These are phyloP conservation scores for Chroicocephalus ridibundus DNA, from an alignment of 2,113 vertebrate species.

Conservation along the genomic window DNA sequence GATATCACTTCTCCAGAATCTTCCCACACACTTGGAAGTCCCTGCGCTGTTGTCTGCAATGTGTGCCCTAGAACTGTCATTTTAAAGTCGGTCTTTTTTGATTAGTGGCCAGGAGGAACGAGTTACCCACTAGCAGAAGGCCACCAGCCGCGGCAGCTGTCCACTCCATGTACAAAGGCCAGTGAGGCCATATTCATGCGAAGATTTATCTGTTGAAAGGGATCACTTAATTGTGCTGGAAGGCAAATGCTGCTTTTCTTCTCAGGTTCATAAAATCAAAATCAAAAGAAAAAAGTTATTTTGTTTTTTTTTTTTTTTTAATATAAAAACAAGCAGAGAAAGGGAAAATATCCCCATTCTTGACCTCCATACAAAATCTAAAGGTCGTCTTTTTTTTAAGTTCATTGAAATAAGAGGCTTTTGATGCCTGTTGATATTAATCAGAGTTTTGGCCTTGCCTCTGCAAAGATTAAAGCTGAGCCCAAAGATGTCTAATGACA, in stretches of 20 bases:
- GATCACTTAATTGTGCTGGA: not conserved
- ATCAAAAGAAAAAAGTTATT: not conserved
- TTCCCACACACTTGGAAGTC: not conserved
- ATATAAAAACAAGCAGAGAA: not conserved
- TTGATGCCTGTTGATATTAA: not conserved
- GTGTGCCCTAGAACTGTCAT: not conserved
- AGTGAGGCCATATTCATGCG: not conserved
- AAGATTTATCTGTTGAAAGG: not conserved
- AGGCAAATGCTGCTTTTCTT: not conserved
- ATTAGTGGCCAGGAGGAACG: not conserved
- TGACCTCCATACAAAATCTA: not conserved
- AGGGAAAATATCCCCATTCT: not conserved
- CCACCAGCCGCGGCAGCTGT: not conserved
- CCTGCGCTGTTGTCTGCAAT: not conserved
- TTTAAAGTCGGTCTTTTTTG: not conserved
- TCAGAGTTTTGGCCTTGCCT: not conserved
- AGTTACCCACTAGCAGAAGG: not conserved
- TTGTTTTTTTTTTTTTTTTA: not conserved
- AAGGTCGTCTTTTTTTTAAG: not conserved
- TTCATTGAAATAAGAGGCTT: not conserved
- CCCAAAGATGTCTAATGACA: not conserved
- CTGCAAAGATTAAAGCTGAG: not conserved
- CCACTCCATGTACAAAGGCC: not conserved
- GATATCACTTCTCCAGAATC: not conserved
- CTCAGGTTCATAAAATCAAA: not conserved